A percentile compares a stretch with the other conserved stretches of the same genome.
Evolutionary conservation across 2,888 invertebrate species (phyloP).

Genomic region (Augochlorella aurata): DNA sequence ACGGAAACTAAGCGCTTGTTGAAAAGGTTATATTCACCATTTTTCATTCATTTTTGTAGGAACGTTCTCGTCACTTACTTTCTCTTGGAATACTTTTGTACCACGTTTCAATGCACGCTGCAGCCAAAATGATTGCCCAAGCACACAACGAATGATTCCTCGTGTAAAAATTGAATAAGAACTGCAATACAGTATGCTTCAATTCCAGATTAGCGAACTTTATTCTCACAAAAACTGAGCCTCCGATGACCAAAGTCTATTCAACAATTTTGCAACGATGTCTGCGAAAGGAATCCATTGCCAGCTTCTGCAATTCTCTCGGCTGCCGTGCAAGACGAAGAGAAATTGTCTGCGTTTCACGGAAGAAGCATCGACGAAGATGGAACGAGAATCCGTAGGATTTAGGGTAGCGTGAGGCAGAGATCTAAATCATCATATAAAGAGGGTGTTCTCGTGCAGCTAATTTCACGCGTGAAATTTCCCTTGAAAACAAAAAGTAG

Average conservation of each 20-base stretch:
- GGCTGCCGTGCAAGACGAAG: background rate
- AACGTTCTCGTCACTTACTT: no score
- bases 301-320: background rate
- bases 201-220: no score
- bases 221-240: no score
- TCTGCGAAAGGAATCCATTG: background rate
- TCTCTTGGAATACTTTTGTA: no score
- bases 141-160: no score
- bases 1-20: background rate
- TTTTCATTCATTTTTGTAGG: no score
- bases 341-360: background rate
- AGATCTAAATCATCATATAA: background rate
- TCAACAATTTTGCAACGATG: no score
- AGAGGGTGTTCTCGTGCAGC: slow-evolving; percentile 17
- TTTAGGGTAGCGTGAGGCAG: background rate
- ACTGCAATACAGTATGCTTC: no score
- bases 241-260: no score
- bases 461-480: slow-evolving; percentile 15
- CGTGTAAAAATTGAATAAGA: no score
- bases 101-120: no score
- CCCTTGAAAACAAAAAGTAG: background rate
- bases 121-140: no score
- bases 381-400: background rate
- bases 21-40: background rate
- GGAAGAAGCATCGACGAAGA: background rate